Evolutionary conservation across 2,888 invertebrate genomes (phyloP).

Genomic region (Saturnia japonica): DNA sequence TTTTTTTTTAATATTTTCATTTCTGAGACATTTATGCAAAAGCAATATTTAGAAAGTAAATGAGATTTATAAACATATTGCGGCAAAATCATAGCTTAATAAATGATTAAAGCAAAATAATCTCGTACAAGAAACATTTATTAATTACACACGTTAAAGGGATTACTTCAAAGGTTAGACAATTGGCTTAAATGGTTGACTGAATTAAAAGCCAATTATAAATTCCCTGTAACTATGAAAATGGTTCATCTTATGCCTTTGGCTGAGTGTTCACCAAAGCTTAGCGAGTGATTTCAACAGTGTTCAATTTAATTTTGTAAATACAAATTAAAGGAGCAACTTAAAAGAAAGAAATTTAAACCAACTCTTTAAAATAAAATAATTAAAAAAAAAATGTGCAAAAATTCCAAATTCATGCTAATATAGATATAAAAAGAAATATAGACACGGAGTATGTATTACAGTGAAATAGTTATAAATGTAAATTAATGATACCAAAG

Average conservation of each 20-base stretch:
- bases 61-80: too few species aligned
- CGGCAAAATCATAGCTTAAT: background rate
- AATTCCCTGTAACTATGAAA: constrained; percentile 8
- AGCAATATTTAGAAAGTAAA: background rate
- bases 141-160: background rate
- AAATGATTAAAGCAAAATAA: background rate
- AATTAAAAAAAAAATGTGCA: background rate
- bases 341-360: background rate
- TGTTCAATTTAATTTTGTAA: background rate
- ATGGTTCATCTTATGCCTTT: background rate
- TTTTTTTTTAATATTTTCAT: background rate
- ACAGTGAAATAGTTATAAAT: constrained; percentile 1
- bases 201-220: constrained; percentile 4
- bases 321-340: background rate
- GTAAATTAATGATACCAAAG: background rate
- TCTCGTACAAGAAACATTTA: background rate
- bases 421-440: too few species aligned
- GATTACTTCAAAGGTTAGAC: background rate
- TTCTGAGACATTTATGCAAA: background rate
- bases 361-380: background rate
- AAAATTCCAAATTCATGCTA: background rate
- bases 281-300: background rate
- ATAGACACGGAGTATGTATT: too few species aligned
- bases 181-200: background rate
- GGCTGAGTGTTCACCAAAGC: constrained; percentile 39